Conservation (phyloP, 2,888 invertebrate genomes). For the Torymus auratus region DNA sequence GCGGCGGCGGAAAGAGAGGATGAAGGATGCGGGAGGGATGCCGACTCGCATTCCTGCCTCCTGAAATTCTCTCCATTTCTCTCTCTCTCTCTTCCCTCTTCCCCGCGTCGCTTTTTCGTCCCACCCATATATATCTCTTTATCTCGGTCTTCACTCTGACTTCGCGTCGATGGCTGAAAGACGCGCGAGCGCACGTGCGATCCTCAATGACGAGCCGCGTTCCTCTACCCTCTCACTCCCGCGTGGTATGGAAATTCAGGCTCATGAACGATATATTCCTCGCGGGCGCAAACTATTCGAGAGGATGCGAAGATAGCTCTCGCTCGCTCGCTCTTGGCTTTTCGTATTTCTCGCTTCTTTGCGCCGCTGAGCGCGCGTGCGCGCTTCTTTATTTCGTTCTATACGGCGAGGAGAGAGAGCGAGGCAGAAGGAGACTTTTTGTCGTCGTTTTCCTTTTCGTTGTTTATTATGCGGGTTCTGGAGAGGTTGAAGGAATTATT, state of each 20-base stretch:
- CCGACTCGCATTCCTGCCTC: slow-evolving; percentile 39
- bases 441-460: too few relatives aligned
- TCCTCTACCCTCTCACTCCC: not conserved
- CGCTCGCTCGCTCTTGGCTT: not conserved
- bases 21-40: not conserved
- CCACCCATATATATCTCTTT: slow-evolving; percentile 62
- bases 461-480: too few relatives aligned
- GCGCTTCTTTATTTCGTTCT: not conserved
- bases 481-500: too few relatives aligned
- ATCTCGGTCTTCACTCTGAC: slow-evolving; percentile 5
- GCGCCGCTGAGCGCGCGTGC: too few relatives aligned
- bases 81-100: too few relatives aligned
- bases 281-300: slow-evolving; percentile 10
- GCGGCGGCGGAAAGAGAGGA: not conserved
- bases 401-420: not conserved
- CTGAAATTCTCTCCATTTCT: slow-evolving; percentile 16
- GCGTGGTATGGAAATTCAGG: slow-evolving; percentile 35
- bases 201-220: slow-evolving; percentile 13
- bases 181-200: not conserved
- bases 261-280: not conserved
- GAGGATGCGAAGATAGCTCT: too few relatives aligned
- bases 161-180: not conserved
- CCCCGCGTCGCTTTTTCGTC: slow-evolving; percentile 59
- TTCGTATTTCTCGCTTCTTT: not conserved
- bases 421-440: too few relatives aligned